Evolutionary conservation across 2,888 invertebrate species (phyloP), one percentile per base, ranked within the genome.

Genomic region (Anagyrus pseudococci): DNA sequence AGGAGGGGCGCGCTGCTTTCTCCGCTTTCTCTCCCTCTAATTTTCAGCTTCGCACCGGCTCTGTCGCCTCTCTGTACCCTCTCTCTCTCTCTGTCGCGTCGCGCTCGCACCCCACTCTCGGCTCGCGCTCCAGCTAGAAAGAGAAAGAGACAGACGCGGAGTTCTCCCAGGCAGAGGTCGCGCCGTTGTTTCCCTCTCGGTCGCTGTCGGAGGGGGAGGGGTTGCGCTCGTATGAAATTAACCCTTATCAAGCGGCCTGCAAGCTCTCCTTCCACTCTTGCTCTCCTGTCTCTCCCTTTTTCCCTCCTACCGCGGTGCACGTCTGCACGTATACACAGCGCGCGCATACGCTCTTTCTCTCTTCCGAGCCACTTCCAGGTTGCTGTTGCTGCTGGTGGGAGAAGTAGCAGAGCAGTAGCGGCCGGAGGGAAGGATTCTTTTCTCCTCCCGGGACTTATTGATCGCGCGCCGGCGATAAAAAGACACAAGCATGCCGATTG

Each of bases 211-310:
- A n/a, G n/a, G 46, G 33, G 25, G 48, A 13, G 29, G 40, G 47
- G 68, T 72, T 71, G 73, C 74, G 71, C 77, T 78, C 77, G 74
- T 80, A 77, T 78, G 78, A 82, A 81, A 82, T 82, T 82, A 82
- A 82, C 82, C 81, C 82, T 82, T 82, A 82, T 82, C 82, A 82
- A 80, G 77, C 72, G 25, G 55, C 43, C 23, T 29, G 29, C 29
- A 29, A 29, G 29, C 29, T 10, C 6, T 29, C 29, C 4, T 10
- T 29, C 29, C 6, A 7, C 29, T 10, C 10, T 10, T 29, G 6
- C 10, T 10, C 29, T 10, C 10, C 29, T 10, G 6, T 29, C 29
- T 10, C 29, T 29, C 29, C 29, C n/a, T n/a, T n/a, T n/a, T 29
- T 29, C 29, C 29, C 10, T 29, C 29, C 29, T 29, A 7, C 29